These are phyloP conservation scores for Solen grandis DNA, from an alignment of 1,140 invertebrate species.

Conservation along the genomic window DNA sequence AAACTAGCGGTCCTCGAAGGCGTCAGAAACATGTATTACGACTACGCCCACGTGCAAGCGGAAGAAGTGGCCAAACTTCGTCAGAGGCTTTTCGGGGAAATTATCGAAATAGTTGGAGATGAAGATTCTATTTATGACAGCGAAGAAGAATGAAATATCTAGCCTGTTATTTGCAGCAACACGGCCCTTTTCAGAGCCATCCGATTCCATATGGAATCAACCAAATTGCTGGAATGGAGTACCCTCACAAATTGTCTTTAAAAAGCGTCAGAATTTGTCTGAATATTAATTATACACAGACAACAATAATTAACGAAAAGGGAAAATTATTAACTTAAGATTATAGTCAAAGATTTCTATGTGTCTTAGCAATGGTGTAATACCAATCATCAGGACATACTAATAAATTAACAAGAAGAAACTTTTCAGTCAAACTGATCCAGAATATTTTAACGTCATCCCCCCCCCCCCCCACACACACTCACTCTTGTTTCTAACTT, in stretches of 20 bases:
- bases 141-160: neutral
- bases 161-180: neutral
- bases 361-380: no score
- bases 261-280: no score
- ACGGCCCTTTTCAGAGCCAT: conserved; percentile 21
- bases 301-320: no score
- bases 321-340: no score
- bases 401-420: no score
- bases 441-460: no score
- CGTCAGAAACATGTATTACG: conserved; percentile 62
- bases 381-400: no score
- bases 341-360: no score
- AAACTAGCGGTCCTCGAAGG: conserved; percentile 62
- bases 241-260: neutral
- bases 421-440: no score
- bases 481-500: no score
- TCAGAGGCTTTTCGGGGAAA: conserved; percentile 42
- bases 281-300: no score
- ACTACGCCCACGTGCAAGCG: conserved; percentile 61
- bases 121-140: neutral
- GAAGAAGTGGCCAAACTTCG: conserved; percentile 51
- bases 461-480: no score
- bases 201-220: neutral
- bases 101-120: conserved; percentile 9
- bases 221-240: conserved; percentile 4